These are phyloP conservation scores for Dicranocentrus wangi DNA, from an alignment of 2,888 invertebrate species.

Conservation along the genomic window DNA sequence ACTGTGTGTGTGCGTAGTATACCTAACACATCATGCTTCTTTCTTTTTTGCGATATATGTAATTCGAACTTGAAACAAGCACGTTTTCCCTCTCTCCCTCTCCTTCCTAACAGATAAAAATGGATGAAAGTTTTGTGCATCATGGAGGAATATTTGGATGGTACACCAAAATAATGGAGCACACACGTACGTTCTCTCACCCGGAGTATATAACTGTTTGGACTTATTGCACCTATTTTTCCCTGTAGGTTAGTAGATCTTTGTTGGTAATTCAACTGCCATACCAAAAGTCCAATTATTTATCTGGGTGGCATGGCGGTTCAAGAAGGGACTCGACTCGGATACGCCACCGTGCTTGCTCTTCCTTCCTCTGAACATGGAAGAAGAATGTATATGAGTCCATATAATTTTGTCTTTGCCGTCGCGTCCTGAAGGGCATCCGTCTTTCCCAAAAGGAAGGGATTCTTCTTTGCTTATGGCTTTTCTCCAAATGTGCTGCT, in stretches of 20 bases:
- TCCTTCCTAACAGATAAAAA: conserved; percentile 42
- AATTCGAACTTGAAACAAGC: too few species aligned
- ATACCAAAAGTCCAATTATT: conserved; percentile 55
- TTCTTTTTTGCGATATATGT: not conserved
- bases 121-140: conserved; percentile 20
- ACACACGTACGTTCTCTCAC: not conserved
- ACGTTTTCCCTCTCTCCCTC: too few species aligned
- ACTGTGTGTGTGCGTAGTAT: not conserved
- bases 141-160: not conserved
- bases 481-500: too few species aligned
- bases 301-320: conserved; percentile 43
- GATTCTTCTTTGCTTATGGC: not conserved
- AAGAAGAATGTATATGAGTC: too few species aligned
- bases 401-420: too few species aligned
- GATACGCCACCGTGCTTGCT: not conserved
- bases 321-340: conserved; percentile 17
- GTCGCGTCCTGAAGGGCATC: too few species aligned
- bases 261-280: conserved; percentile 47
- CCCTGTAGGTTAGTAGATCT: conserved; percentile 60
- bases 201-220: not conserved
- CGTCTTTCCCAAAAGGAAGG: not conserved
- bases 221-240: conserved; percentile 54
- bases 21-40: not conserved
- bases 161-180: not conserved
- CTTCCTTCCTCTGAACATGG: too few species aligned